Base-by-base conservation (phyloP, 2,797 vertebrate genomes). In the Decapterus maruadsi region DNA sequence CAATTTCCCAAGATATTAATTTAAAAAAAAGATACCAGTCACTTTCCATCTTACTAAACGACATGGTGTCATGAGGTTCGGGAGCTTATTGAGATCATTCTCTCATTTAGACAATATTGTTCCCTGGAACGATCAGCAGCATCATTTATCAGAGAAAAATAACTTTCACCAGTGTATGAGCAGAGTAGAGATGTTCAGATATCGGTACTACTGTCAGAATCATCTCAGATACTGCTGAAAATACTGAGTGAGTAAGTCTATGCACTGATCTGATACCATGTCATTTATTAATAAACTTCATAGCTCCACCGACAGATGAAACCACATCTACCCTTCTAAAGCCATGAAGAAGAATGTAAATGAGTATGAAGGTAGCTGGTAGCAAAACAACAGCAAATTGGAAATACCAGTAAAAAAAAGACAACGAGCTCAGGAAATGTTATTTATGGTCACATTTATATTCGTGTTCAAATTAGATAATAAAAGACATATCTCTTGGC, bases 41-140 rank as follows among this genome's bases (percentile, higher is more conserved):
- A 63, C 72, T 70, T 72, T 82, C 72, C 8, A 64, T 54, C 1
- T 3, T 20, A 63, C 68, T 54, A 60, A 12, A 59, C 29, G 31
- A 46, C 26, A 45, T 40, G 31, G 43, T 56, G 11, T 46, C 20
- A 8, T 68, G 29, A 68, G 29, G 50, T 63, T 62, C 26, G 56
- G 51, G 31, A 59, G 14, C 6, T 55, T 29, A 3, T 58, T 26
- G 46, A n/a, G 11, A 40, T 72, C 8, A 43, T 58, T 50, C 19
- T 68, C 38, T 78, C 38, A 29, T 14, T 26, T 54, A 51, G 14
- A 20, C 50, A 38, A 48, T 57, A 22, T 31, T 46, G 10, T 17
- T 72, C 45, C 54, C 5, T 8, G 36, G 11, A 72, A n/a, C 34
- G 11, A 61, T 36, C 12, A 55, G 2, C 6, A 11, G 55, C 17